phyloP scores from a whole-genome alignment of 2,888 invertebrate genomes.

The Labia minor region DNA sequence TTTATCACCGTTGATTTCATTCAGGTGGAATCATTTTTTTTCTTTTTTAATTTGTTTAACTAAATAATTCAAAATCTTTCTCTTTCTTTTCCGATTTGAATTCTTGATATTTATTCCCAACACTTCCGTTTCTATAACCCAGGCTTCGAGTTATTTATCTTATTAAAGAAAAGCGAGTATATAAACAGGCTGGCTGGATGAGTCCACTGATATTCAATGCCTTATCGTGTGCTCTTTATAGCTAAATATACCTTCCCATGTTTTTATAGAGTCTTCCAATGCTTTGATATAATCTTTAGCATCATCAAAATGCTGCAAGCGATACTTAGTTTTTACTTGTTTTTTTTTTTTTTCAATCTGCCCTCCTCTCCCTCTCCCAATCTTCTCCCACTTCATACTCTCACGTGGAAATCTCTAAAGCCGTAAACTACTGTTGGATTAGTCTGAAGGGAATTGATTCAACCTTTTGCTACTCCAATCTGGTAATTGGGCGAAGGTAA shows the following conservation, averaged over 20 bases:
- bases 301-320: not conserved
- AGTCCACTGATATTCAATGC: not conserved
- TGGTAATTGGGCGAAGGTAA: not conserved
- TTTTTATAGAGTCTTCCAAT: not conserved
- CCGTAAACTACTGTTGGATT: not conserved
- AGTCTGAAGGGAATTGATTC: not conserved
- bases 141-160: not conserved
- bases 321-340: not conserved
- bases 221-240: not conserved
- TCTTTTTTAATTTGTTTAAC: too few species aligned
- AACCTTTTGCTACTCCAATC: not conserved
- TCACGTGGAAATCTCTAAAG: not conserved
- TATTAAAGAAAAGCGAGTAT: not conserved
- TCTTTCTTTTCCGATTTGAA: too few species aligned
- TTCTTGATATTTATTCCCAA: not conserved
- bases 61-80: not conserved
- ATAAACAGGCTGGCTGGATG: not conserved
- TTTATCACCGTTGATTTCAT: too few species aligned
- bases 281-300: not conserved
- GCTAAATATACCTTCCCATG: not conserved
- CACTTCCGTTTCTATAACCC: not conserved
- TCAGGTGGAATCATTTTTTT: too few species aligned
- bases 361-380: too few species aligned
- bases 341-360: not conserved
- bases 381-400: not conserved